Conservation (phyloP, 2,797 vertebrate species). For the Alectoris magna region DNA sequence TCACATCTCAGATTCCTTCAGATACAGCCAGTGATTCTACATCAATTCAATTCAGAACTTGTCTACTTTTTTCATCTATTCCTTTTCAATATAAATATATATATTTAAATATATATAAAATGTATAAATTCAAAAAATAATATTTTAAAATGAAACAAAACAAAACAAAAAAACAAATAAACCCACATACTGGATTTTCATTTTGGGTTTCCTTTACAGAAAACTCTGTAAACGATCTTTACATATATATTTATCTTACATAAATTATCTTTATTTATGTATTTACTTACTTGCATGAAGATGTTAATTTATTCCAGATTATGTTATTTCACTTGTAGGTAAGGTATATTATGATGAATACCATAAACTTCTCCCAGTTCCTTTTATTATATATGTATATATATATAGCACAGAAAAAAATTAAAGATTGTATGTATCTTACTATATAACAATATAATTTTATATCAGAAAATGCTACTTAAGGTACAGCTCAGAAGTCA, state of each 20-base stretch:
- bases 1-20: background rate
- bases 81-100: background rate
- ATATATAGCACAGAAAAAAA: background rate
- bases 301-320: background rate
- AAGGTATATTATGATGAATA: background rate
- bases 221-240: background rate
- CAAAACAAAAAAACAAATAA: background rate
- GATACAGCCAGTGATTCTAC: background rate
- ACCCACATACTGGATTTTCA: rapidly evolving
- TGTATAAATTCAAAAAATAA: background rate
- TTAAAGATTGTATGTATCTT: too few relatives aligned
- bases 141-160: background rate
- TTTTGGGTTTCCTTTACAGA: background rate
- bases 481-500: background rate
- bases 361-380: background rate
- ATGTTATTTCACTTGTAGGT: background rate
- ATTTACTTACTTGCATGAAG: background rate
- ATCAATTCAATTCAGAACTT: background rate
- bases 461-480: background rate
- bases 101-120: background rate
- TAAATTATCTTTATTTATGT: background rate
- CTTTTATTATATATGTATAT: background rate
- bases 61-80: background rate
- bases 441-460: background rate
- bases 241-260: too few relatives aligned